Conservation (phyloP, 1,140 invertebrate genomes). For the Trialeurodes vaporariorum region DNA sequence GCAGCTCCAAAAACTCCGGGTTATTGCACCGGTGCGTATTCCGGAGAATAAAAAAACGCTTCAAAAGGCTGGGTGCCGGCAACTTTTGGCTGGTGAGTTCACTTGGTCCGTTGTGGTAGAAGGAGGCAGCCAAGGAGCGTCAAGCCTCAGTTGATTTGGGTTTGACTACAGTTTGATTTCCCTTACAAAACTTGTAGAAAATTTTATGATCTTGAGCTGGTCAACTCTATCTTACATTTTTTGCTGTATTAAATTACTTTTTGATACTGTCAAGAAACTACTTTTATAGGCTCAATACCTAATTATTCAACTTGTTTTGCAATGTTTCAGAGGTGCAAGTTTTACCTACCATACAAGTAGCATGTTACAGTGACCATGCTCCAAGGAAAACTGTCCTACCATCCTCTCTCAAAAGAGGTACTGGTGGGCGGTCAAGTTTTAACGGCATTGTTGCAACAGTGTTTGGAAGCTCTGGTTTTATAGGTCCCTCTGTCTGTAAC, state of each 20-base stretch:
- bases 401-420: slow-evolving; percentile 65
- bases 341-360: not conserved
- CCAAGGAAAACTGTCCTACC: slow-evolving; percentile 32
- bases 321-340: not conserved
- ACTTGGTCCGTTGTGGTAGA: too few relatives aligned
- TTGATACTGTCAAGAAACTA: not conserved
- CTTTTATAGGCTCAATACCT: not conserved
- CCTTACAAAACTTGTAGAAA: too few relatives aligned
- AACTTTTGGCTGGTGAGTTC: too few relatives aligned
- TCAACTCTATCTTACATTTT: not conserved
- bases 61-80: too few relatives aligned
- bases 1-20: too few relatives aligned
- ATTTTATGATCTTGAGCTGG: too few relatives aligned
- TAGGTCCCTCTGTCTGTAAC: slow-evolving; percentile 77
- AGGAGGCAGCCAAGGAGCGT: too few relatives aligned
- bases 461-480: slow-evolving; percentile 82
- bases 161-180: too few relatives aligned
- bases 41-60: too few relatives aligned
- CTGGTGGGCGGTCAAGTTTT: slow-evolving; percentile 89
- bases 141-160: too few relatives aligned
- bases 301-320: not conserved
- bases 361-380: not conserved
- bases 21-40: too few relatives aligned
- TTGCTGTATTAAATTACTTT: not conserved
- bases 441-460: slow-evolving; percentile 95